These are phyloP conservation scores for Enteromius thamalakanensis DNA, from an alignment of 2,797 vertebrate species.

Conservation along the genomic window DNA sequence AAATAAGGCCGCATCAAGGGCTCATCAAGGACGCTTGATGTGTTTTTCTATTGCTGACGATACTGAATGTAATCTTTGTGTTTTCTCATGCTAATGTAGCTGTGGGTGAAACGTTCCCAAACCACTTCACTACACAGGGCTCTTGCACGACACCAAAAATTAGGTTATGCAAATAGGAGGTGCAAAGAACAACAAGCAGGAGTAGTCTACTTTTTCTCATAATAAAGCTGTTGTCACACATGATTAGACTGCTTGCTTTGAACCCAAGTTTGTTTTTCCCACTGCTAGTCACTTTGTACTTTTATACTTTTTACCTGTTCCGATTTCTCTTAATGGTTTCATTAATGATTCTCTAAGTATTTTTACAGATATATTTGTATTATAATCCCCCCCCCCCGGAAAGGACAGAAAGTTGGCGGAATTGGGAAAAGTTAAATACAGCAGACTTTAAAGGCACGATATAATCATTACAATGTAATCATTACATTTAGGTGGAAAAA, in stretches of 20 bases:
- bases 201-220: not conserved
- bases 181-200: slow-evolving; percentile 30
- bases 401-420: too few species aligned
- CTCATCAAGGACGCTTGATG: slow-evolving; percentile 21
- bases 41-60: not conserved
- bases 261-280: not conserved
- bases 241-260: not conserved
- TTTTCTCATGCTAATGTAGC: slow-evolving; percentile 37
- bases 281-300: not conserved
- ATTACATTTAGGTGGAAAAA: not conserved
- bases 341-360: too few species aligned
- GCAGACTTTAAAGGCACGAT: too few species aligned
- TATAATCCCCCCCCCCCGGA: too few species aligned
- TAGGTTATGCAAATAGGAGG: slow-evolving; percentile 15
- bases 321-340: too few species aligned
- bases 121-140: not conserved
- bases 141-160: slow-evolving; percentile 2
- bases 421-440: too few species aligned
- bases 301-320: not conserved
- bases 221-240: not conserved
- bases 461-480: too few species aligned
- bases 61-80: slow-evolving; percentile 30
- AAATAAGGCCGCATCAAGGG: slow-evolving; percentile 22
- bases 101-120: not conserved
- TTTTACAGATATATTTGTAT: too few species aligned